phyloP scores from a whole-genome alignment of 2,113 vertebrate genomes.

The Misgurnus mizolepis region DNA sequence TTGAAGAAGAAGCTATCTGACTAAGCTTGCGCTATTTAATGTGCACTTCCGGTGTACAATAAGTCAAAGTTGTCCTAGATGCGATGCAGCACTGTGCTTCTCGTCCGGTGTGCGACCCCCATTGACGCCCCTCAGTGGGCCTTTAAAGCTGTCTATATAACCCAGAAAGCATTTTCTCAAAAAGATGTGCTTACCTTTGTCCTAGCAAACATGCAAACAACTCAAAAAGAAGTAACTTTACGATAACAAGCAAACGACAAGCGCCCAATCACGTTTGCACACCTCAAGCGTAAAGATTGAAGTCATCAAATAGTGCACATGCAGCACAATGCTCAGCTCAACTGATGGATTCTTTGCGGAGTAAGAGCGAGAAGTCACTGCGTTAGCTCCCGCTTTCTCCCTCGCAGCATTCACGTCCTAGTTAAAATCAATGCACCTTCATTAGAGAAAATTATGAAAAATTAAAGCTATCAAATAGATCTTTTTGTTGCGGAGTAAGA shows the following conservation, averaged over 20 bases:
- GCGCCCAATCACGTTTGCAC: not conserved
- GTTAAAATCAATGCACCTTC: conserved; percentile 88
- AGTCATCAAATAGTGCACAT: not conserved
- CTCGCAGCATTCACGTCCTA: conserved; percentile 73
- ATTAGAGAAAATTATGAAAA: conserved; percentile 91
- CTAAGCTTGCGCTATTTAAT: no score
- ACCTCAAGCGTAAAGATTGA: not conserved
- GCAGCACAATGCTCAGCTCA: conserved; percentile 7
- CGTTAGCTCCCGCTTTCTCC: conserved; percentile 45
- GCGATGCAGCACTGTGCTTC: no score
- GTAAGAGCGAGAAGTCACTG: conserved; percentile 4
- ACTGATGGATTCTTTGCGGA: not conserved
- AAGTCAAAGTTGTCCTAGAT: no score
- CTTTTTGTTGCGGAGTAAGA: conserved; percentile 84
- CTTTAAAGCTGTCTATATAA: no score
- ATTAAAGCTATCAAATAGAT: conserved; percentile 84
- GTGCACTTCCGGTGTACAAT: no score
- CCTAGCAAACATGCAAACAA: not conserved
- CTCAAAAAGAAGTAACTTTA: not conserved
- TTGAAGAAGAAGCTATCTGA: no score
- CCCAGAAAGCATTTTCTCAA: not conserved
- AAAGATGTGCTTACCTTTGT: no score
- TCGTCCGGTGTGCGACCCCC: no score
- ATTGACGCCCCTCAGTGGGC: no score
- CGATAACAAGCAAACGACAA: not conserved